Evolutionary conservation across 2,113 vertebrate species (phyloP).

Genomic region (Peromyscus maniculatus): DNA sequence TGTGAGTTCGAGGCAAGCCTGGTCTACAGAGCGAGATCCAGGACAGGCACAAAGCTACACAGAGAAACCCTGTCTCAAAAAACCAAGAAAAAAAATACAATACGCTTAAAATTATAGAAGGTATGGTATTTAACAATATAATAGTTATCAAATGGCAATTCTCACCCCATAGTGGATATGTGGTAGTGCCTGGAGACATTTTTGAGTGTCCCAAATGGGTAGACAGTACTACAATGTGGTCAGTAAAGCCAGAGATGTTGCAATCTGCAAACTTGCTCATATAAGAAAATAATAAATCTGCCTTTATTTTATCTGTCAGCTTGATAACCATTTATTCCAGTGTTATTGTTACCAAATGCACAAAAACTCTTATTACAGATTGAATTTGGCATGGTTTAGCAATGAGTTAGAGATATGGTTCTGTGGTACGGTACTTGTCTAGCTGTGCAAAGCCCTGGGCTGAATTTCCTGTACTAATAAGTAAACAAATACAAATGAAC

Average conservation of each 20-base stretch:
- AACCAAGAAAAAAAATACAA: not conserved
- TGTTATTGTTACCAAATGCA: not conserved
- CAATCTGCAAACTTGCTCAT: conserved; percentile 20
- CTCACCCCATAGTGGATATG: not conserved
- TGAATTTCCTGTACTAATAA: not conserved
- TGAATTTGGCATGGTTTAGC: not conserved
- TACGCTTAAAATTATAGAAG: not conserved
- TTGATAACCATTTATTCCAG: not conserved
- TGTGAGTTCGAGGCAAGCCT: too few species aligned
- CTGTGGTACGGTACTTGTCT: not conserved
- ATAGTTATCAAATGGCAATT: not conserved
- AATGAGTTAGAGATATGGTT: not conserved
- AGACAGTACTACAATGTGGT: not conserved
- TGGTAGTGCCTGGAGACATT: not conserved
- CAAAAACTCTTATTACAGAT: not conserved
- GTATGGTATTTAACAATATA: not conserved
- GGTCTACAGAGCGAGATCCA: too few species aligned
- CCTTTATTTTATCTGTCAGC: not conserved
- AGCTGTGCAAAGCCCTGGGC: not conserved
- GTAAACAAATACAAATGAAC: not conserved
- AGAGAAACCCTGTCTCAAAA: too few species aligned
- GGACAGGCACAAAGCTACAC: too few species aligned
- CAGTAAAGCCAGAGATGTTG: not conserved
- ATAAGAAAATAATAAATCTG: conserved; percentile 62
- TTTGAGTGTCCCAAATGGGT: not conserved